Base-by-base conservation (phyloP, 2,888 invertebrate species). In the Gasteruption jaculator region DNA sequence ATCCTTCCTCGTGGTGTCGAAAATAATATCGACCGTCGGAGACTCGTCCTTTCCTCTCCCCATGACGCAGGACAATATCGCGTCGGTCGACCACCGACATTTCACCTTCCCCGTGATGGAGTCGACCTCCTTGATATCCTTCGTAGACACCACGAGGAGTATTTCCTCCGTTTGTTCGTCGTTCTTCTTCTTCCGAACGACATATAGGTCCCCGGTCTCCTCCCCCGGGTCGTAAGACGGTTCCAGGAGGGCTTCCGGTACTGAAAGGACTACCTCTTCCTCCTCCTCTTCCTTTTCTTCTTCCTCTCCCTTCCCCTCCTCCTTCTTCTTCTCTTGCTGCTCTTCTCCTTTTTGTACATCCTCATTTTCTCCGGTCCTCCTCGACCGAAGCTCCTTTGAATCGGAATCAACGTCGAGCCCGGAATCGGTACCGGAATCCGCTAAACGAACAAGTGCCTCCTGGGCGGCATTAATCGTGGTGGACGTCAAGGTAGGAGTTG, bases 1-100 rank as follows among this genome's bases (percentile, higher is more conserved):
- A 58, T 79, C 77, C 48, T 73, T 73, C 49, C 77, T 73, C 11
- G 78, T 65, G 1, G 82, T 82, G 61, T 82, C 81, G 58, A 83
- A 84, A 50, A 74, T 75, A 22, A 80, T 71, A 32, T 77, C 75
- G 22, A 83, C 63, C 6, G 75, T 76, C 20, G 77, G 65, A 3
- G 72, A 63, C 39, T 70, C 61, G n/a, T n/a, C n/a, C n/a, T n/a
- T n/a, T 18, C 66, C 68, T 45, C 66, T 63, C 12, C 66, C 67
- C 45, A 70, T 52, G 11, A 67, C 60, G 39, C 66, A 71, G 1
- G 68, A 69, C n/a, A 69, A 48, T 7, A 68, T 54, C 11, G 60
- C 60, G 43, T 58, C 58, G 2, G 56, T 61, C 14, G 65, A 63
- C 66, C 63, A 76, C 62, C 63, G 62, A 49, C 69, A 66, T 45